phyloP scores from a whole-genome alignment of 2,888 invertebrate genomes.

The Lathronympha strigana region DNA sequence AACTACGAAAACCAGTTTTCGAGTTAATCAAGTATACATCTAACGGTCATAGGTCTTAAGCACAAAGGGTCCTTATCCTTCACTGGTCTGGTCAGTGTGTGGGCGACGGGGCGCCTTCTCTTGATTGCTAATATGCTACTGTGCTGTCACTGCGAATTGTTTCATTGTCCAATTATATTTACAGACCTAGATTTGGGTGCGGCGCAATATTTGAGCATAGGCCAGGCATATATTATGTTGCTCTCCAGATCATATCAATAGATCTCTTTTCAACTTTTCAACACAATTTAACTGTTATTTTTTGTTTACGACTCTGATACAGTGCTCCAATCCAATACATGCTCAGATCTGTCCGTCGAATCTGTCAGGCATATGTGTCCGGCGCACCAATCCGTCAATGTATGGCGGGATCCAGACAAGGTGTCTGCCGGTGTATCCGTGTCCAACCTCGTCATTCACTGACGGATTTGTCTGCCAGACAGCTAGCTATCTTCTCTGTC shows the following conservation, averaged over 20 bases:
- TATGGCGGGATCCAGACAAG: no score
- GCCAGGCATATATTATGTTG: neutral
- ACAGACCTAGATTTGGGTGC: constrained; percentile 41
- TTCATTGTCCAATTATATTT: constrained; percentile 57
- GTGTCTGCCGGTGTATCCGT: no score
- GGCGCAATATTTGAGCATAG: constrained; percentile 49
- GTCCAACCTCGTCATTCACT: no score
- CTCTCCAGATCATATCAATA: neutral
- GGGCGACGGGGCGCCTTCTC: constrained; percentile 43
- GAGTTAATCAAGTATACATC: constrained; percentile 1
- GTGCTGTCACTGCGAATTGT: constrained; percentile 53
- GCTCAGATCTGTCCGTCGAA: no score
- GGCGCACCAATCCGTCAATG: no score
- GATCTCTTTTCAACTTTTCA: neutral
- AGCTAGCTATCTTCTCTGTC: no score
- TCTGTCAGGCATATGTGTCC: no score
- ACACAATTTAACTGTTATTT: neutral
- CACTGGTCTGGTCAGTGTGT: constrained; percentile 8
- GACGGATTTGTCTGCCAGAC: no score
- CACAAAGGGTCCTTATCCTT: constrained; percentile 1
- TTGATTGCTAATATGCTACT: constrained; percentile 51
- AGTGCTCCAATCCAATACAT: no score
- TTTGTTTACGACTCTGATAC: no score
- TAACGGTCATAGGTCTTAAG: neutral
- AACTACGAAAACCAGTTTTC: neutral